A percentile compares a stretch with the other conserved stretches of the same genome.
phyloP scores from a whole-genome alignment of 2,113 vertebrate species.

The Orientallactaga bullata region DNA sequence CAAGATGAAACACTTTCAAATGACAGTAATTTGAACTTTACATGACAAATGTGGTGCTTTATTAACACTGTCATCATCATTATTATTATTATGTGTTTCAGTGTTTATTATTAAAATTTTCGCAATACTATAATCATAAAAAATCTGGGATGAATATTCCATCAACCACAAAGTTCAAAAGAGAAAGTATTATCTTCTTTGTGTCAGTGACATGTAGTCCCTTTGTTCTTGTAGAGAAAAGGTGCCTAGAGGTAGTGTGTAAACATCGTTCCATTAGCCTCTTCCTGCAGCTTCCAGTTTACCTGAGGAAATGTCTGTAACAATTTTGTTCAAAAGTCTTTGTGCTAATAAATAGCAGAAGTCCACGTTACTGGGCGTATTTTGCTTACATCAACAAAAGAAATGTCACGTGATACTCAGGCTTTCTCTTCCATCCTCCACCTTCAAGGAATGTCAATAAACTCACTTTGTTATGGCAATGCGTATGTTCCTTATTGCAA shows the following conservation, averaged over 20 bases:
- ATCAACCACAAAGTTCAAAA: constrained; percentile 81
- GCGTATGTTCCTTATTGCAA: constrained; percentile 84
- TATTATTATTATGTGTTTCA: constrained; percentile 85
- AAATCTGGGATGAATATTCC: constrained; percentile 81
- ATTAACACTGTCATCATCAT: constrained; percentile 75
- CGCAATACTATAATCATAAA: constrained; percentile 83
- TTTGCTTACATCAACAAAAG: constrained; percentile 88
- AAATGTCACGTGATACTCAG: constrained; percentile 92
- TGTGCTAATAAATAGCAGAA: constrained; percentile 85
- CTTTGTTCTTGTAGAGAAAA: constrained; percentile 84
- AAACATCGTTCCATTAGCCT: constrained; percentile 86
- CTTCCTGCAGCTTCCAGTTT: constrained; percentile 87
- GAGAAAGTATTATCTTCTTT: constrained; percentile 85
- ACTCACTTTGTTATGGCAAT: constrained; percentile 91
- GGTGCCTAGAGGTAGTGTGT: constrained; percentile 85
- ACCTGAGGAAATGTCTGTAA: constrained; percentile 85
- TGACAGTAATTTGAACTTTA: constrained; percentile 84
- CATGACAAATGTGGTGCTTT: constrained; percentile 86
- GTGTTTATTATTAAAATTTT: constrained; percentile 81
- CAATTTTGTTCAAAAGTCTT: constrained; percentile 85
- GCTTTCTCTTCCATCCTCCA: constrained; percentile 90
- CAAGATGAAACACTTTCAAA: constrained; percentile 86
- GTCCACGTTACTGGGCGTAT: constrained; percentile 86
- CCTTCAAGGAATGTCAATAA: constrained; percentile 94
- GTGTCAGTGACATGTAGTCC: constrained; percentile 85